These are phyloP conservation scores for Nomada goodeniana DNA, from an alignment of 2,888 invertebrate genomes.

Conservation along the genomic window DNA sequence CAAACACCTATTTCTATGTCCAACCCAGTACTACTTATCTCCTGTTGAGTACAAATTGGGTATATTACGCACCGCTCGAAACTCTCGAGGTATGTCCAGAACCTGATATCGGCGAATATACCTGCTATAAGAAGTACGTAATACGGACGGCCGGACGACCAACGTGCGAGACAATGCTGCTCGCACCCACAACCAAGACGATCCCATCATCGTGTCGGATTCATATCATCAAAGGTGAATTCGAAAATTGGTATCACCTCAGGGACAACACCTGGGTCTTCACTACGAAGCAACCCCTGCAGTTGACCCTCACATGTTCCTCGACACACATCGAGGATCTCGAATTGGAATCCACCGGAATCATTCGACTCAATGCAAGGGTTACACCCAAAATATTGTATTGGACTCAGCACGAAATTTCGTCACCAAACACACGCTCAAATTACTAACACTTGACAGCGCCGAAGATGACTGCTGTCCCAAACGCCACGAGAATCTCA, in stretches of 20 bases:
- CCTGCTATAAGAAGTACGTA: not conserved
- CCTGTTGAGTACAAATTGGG: conserved; percentile 7
- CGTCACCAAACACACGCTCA: not conserved
- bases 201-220: not conserved
- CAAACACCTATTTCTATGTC: conserved; percentile 15
- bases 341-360: conserved; percentile 8
- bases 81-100: not conserved
- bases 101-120: not conserved
- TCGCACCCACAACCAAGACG: not conserved
- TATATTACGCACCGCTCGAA: conserved; percentile 13
- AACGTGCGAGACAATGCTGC: conserved; percentile 8
- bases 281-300: not conserved
- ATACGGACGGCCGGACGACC: conserved; percentile 6
- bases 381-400: not conserved
- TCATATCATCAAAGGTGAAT: not conserved
- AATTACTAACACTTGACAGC: not conserved
- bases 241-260: conserved; percentile 7
- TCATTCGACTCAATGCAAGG: conserved; percentile 15
- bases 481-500: not conserved
- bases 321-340: conserved; percentile 11
- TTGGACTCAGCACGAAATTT: not conserved
- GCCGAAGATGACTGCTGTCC: conserved; percentile 17
- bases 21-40: conserved; percentile 14
- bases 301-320: not conserved
- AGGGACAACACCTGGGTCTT: conserved; percentile 1